phyloP scores from a whole-genome alignment of 2,797 vertebrate genomes.

The Eulemur rubriventer region DNA sequence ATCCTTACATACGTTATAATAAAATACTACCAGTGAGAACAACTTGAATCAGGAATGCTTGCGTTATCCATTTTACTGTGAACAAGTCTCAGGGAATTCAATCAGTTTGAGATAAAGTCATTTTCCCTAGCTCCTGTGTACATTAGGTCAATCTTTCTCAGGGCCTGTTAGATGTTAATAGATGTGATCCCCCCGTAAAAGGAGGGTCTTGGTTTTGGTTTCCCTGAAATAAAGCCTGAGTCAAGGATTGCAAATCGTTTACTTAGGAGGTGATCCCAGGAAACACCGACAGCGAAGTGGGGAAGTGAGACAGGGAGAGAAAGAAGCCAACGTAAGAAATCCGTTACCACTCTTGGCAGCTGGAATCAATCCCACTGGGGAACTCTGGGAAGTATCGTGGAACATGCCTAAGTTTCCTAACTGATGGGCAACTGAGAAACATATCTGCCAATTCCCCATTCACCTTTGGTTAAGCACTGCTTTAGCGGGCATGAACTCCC shows the following conservation, averaged over 20 bases:
- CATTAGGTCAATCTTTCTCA: background rate
- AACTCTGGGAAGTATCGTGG: background rate
- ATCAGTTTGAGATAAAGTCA: slow-evolving; percentile 7
- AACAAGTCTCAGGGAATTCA: slow-evolving; percentile 32
- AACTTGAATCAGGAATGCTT: background rate
- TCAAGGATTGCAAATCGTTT: background rate
- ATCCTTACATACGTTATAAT: background rate
- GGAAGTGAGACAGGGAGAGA: background rate
- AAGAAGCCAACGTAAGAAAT: background rate
- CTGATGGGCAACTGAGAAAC: background rate
- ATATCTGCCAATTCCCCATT: background rate
- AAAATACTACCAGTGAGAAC: background rate
- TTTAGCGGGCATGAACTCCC: background rate
- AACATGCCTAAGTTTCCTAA: background rate
- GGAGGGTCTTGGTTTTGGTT: background rate
- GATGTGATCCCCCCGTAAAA: background rate
- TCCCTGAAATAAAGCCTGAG: background rate
- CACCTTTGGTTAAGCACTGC: background rate
- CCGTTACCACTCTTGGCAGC: background rate
- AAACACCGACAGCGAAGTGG: background rate
- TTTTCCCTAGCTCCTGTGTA: background rate
- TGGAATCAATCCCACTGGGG: background rate
- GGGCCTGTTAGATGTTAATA: background rate
- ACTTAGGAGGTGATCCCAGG: background rate
- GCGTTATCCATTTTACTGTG: background rate